phyloP scores from a whole-genome alignment of 2,113 vertebrate species.

The Lepus europaeus region DNA sequence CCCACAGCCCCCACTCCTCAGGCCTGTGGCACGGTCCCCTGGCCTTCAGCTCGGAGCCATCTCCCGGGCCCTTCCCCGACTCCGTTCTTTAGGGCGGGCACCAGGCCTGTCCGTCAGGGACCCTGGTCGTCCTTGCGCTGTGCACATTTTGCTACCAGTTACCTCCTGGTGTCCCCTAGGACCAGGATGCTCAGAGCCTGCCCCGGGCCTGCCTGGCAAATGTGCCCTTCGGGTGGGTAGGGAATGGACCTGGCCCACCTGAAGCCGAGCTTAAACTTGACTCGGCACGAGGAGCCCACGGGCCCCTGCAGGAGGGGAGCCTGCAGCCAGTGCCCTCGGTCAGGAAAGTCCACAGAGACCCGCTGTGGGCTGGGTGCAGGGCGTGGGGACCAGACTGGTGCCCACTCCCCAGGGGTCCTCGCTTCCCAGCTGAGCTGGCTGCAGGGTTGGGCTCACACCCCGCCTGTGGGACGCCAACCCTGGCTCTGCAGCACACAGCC shows the following conservation, averaged over 20 bases:
- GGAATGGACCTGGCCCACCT: not conserved
- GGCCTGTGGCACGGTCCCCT: not conserved
- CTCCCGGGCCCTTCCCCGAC: fast-evolving
- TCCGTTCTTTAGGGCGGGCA: no score
- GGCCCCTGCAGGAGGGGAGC: not conserved
- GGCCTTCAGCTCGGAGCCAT: fast-evolving
- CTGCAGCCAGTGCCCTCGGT: fast-evolving
- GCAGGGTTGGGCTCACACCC: fast-evolving
- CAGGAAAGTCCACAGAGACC: not conserved
- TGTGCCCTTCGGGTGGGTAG: not conserved
- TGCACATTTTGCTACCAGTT: not conserved
- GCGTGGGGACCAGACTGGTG: not conserved
- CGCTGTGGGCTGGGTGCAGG: not conserved
- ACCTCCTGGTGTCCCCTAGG: not conserved
- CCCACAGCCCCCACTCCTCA: not conserved
- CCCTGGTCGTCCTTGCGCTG: not conserved
- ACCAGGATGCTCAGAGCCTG: not conserved
- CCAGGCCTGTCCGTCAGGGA: not conserved
- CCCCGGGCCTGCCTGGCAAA: no score
- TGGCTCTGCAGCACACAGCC: fast-evolving
- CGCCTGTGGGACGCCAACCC: no score
- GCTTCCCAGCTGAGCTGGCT: not conserved
- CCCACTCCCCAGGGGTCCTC: no score
- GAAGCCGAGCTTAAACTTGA: not conserved
- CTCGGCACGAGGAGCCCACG: not conserved